A percentile compares a stretch with the other conserved stretches of the same genome.
Evolutionary conservation across 2,797 vertebrate species (phyloP).

Genomic region (Coilia nasus): DNA sequence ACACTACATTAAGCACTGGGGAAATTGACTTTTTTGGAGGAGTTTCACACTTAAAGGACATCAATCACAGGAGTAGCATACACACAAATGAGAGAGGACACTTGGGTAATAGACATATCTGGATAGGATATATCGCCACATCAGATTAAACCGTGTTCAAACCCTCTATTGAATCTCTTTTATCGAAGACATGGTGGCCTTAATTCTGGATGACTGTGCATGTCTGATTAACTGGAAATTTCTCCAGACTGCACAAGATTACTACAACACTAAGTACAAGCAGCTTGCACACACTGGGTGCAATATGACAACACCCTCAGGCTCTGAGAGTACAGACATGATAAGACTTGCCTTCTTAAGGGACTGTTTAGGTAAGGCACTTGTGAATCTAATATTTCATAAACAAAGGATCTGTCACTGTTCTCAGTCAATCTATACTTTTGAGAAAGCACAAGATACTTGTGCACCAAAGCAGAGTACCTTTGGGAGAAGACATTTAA

Average conservation of each 20-base stretch:
- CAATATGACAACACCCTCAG: neutral
- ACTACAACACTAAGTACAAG: neutral
- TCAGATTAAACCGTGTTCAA: neutral
- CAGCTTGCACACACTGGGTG: neutral
- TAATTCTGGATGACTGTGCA: neutral
- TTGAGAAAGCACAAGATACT: too few relatives aligned
- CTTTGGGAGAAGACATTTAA: too few relatives aligned
- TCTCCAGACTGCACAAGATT: neutral
- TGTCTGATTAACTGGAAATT: neutral
- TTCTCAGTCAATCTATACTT: too few relatives aligned
- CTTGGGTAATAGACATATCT: slow-evolving; percentile 1
- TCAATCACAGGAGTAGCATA: neutral
- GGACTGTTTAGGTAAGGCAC: neutral
- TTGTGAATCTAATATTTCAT: neutral
- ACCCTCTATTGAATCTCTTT: neutral
- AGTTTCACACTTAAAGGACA: neutral
- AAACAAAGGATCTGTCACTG: neutral
- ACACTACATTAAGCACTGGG: slow-evolving; percentile 1
- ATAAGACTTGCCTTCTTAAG: neutral
- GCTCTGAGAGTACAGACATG: neutral
- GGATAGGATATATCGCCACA: neutral
- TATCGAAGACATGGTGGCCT: neutral
- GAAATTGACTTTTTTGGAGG: neutral
- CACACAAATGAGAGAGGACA: neutral
- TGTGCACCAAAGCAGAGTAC: too few relatives aligned